Evolutionary conservation across 2,888 invertebrate species (phyloP).

Genomic region (Mesorhabditis sp.): DNA sequence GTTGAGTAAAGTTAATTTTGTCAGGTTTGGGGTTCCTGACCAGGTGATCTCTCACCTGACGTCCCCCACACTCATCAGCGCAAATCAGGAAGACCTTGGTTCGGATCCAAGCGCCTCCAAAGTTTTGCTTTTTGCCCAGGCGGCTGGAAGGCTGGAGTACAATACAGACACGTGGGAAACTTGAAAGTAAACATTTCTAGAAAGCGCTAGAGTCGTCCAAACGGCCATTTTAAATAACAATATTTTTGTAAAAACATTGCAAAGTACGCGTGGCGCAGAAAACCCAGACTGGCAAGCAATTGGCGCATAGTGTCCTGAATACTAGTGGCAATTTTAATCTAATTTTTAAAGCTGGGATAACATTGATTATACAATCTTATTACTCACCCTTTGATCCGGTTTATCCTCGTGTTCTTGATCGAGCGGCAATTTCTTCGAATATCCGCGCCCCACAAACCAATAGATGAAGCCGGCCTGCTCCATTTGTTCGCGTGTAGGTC

Average conservation of each 20-base stretch:
- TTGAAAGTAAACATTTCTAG: no score
- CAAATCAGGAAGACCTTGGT: no score
- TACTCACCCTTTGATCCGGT: conserved; percentile 68
- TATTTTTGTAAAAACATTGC: not conserved
- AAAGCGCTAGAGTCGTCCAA: no score
- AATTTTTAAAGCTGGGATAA: not conserved
- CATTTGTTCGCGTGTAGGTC: conserved; percentile 62
- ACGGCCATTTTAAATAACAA: not conserved
- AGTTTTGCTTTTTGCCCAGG: no score
- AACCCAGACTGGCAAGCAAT: not conserved
- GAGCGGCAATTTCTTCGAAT: conserved; percentile 67
- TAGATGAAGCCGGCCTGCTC: conserved; percentile 66
- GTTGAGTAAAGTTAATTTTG: no score
- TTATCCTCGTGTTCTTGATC: conserved; percentile 62
- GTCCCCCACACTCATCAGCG: no score
- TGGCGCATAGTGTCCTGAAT: not conserved
- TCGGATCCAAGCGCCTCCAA: no score
- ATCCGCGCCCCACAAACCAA: conserved; percentile 75
- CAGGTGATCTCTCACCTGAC: no score
- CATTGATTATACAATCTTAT: not conserved
- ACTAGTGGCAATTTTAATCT: no score
- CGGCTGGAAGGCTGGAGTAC: no score
- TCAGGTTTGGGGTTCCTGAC: no score
- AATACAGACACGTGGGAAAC: no score
- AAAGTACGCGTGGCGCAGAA: not conserved